Conservation (phyloP, 2,113 vertebrate genomes). For the Dipodomys ordii region DNA sequence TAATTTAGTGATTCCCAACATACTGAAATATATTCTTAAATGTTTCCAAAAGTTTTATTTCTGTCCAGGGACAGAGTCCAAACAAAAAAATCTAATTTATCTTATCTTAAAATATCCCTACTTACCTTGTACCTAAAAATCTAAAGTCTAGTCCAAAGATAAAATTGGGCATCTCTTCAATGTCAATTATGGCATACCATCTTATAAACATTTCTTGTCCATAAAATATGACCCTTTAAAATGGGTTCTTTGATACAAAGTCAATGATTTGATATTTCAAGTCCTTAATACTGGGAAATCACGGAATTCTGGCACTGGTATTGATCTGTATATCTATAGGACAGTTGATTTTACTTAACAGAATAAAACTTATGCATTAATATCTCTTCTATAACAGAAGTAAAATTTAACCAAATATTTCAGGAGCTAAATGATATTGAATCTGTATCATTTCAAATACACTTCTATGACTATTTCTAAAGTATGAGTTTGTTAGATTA, state of each 20-base stretch:
- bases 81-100: constrained; percentile 58
- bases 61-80: background rate
- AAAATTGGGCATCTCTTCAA: constrained; percentile 22
- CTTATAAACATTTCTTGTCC: background rate
- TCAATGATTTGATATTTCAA: background rate
- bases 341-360: background rate
- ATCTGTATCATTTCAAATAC: background rate
- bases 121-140: background rate
- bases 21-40: constrained; percentile 65
- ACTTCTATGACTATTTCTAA: constrained; percentile 16
- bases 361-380: constrained; percentile 19
- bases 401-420: constrained; percentile 28
- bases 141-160: background rate
- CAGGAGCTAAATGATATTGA: background rate
- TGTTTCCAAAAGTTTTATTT: background rate
- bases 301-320: background rate
- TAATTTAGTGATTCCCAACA: constrained; percentile 57
- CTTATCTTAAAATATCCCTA: constrained; percentile 46
- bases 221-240: background rate
- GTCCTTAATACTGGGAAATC: constrained; percentile 2
- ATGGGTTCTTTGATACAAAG: background rate
- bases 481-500: background rate
- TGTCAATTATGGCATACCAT: constrained; percentile 13
- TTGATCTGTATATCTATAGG: background rate
- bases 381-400: background rate